phyloP scores from a whole-genome alignment of 2,888 invertebrate species.

The Drosophila anomalipes region DNA sequence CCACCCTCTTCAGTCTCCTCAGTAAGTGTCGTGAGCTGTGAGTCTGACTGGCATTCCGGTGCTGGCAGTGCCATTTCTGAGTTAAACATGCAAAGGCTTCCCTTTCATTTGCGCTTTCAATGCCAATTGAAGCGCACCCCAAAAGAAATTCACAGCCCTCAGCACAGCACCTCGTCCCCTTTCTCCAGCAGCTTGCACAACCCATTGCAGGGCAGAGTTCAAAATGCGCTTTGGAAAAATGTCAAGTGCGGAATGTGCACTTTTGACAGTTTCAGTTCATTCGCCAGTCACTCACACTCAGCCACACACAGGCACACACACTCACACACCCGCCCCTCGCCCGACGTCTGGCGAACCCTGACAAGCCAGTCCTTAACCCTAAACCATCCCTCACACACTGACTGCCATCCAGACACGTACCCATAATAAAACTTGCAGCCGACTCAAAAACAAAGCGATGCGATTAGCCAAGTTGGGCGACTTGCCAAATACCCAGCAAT shows the following conservation, averaged over 20 bases:
- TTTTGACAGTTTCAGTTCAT: conserved; percentile 83
- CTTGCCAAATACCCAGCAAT: conserved; percentile 17
- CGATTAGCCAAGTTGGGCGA: neutral
- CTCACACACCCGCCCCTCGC: conserved; percentile 10
- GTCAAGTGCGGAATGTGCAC: conserved; percentile 83
- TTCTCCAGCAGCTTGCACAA: neutral
- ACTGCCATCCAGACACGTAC: conserved; percentile 60
- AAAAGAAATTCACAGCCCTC: conserved; percentile 7
- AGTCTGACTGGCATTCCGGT: conserved; percentile 61
- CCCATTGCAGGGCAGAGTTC: conserved; percentile 49
- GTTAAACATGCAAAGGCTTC: conserved; percentile 62
- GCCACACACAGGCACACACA: conserved; percentile 9
- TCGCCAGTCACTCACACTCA: conserved; percentile 59
- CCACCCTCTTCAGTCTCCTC: neutral
- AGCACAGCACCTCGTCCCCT: neutral
- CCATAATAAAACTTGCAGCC: conserved; percentile 61
- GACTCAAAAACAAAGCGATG: conserved; percentile 8
- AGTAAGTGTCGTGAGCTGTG: conserved; percentile 26
- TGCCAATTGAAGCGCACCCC: conserved; percentile 63
- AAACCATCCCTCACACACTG: conserved; percentile 55
- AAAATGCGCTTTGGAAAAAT: conserved; percentile 77
- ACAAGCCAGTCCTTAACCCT: conserved; percentile 53
- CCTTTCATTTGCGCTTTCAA: conserved; percentile 76
- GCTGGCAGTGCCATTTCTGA: conserved; percentile 59
- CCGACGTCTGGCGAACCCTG: conserved; percentile 34